Percentiles rank a stretch among this genome's conserved stretches.
Evolutionary conservation across 2,797 vertebrate species (phyloP).

Genomic region (Salmo trutta): DNA sequence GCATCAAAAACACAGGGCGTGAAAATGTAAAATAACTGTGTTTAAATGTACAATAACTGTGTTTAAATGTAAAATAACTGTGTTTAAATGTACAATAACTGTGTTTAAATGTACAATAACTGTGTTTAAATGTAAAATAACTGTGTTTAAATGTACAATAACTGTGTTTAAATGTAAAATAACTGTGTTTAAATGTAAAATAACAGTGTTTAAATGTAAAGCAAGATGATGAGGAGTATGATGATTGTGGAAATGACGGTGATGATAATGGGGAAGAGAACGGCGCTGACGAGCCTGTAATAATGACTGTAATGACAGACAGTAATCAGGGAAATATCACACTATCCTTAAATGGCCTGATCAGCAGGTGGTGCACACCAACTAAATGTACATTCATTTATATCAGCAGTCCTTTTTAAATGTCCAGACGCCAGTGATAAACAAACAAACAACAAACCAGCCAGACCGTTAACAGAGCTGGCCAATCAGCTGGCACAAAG

Average conservation of each 20-base stretch:
- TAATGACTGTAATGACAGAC: background rate
- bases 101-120: background rate
- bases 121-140: too few relatives aligned
- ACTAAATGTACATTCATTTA: background rate
- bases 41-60: background rate
- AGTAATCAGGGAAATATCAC: background rate
- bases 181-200: background rate
- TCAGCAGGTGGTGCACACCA: background rate
- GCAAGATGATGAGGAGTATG: background rate
- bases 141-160: too few relatives aligned
- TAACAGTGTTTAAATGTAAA: background rate
- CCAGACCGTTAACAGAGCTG: slow-evolving; percentile 42
- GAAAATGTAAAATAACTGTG: background rate
- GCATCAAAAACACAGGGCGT: background rate
- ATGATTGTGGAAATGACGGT: background rate
- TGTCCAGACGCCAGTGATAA: background rate
- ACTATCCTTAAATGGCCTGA: background rate
- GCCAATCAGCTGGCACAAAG: slow-evolving; percentile 44
- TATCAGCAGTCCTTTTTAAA: background rate
- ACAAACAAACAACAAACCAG: slow-evolving; percentile 47
- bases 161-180: background rate
- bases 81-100: background rate
- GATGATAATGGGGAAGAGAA: background rate
- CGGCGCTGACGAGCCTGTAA: background rate
- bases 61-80: background rate